These are phyloP conservation scores for Allygus modestus DNA, from an alignment of 2,888 invertebrate genomes.

Conservation along the genomic window DNA sequence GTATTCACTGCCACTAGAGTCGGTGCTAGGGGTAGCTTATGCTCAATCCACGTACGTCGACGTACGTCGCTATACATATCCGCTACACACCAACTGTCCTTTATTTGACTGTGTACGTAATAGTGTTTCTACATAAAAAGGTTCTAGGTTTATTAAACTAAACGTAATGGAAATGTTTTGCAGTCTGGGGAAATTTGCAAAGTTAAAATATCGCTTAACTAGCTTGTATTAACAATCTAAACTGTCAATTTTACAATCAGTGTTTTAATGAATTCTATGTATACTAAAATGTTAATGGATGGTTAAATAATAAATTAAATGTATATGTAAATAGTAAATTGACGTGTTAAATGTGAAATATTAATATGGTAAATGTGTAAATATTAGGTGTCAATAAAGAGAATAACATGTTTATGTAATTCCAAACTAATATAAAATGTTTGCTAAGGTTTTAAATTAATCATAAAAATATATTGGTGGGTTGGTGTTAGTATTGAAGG, in stretches of 20 bases:
- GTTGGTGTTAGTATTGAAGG: no score
- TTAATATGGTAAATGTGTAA: neutral
- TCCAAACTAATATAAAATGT: no score
- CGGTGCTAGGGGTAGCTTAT: constrained; percentile 1
- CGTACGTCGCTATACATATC: constrained; percentile 36
- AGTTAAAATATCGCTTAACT: neutral
- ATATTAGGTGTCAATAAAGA: neutral
- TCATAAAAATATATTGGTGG: no score
- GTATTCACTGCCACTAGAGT: neutral
- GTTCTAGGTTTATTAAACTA: no score
- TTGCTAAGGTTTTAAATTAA: no score
- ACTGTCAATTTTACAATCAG: constrained; percentile 7
- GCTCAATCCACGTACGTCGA: constrained; percentile 8
- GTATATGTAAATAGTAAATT: neutral
- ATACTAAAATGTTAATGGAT: neutral
- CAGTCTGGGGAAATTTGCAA: no score
- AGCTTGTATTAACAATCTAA: neutral
- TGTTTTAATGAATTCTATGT: neutral
- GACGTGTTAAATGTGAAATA: neutral
- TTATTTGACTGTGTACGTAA: neutral
- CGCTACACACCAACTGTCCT: constrained; percentile 6
- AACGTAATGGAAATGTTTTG: no score
- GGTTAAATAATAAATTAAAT: neutral
- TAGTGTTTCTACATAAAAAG: neutral
- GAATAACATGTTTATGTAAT: neutral